Percentiles rank a stretch among this genome's conserved stretches.
Evolutionary conservation across 2,888 invertebrate species (phyloP).

Genomic region (Lepas anatifera): DNA sequence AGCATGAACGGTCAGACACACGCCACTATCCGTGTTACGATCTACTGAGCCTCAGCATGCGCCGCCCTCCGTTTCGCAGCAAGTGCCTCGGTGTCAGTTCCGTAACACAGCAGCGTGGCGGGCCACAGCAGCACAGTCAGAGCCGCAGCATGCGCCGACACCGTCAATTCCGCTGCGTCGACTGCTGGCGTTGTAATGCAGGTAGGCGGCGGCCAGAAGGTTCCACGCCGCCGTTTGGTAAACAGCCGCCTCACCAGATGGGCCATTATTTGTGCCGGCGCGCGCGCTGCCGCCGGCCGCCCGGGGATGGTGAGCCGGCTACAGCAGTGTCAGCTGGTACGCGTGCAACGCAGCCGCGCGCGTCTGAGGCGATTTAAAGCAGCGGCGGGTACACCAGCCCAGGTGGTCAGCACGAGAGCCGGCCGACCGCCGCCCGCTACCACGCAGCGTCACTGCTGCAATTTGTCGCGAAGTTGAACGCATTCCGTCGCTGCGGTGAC

Average conservation of each 20-base stretch:
- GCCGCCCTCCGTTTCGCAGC: no score
- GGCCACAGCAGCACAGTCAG: no score
- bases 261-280: background rate
- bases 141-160: no score
- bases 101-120: no score
- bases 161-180: no score
- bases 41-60: no score
- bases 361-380: background rate
- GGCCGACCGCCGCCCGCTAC: no score
- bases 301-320: background rate
- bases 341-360: background rate
- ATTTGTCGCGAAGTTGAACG: background rate
- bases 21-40: no score
- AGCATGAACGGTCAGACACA: no score
- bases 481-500: background rate
- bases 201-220: conserved; percentile 5
- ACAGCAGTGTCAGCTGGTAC: background rate
- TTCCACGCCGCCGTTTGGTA: background rate
- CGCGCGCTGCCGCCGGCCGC: background rate
- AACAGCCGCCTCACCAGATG: background rate
- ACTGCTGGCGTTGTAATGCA: background rate
- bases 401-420: background rate
- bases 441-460: no score
- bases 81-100: no score
- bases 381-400: background rate